Base-by-base conservation (phyloP, 2,113 vertebrate genomes). In the Neofelis nebulosa region DNA sequence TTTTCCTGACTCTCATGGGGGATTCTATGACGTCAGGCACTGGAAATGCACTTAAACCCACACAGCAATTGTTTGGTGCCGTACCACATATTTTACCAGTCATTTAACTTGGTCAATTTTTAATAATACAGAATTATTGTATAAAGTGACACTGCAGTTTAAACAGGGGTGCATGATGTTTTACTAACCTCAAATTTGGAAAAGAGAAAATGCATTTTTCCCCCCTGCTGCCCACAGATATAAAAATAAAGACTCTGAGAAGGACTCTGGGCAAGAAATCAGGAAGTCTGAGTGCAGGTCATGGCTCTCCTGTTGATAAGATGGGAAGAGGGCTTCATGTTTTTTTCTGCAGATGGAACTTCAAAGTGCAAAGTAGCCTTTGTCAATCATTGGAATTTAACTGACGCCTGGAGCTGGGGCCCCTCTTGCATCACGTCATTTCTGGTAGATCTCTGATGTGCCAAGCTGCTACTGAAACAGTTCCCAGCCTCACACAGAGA, bases 121-220 rank as follows among this genome's bases (percentile, higher is more conserved):
- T 97, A 98, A 97, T 96, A 95, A 94, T 45, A 88, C 84, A 97
- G 95, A 89, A 96, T 84, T 38, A 96, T 95, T 87, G 27, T 61
- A 85, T 91, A 95, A 97, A 91, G 93, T 73, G 83, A 82, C 61
- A 50, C 31, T 90, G 74, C 90, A 94, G 81, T 97, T 97, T 97
- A 94, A 97, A 91, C 14, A 68, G 95, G 71, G 86, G 7, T 85
- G 85, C 76, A 36, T 65, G 82, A 93, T 97, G 97, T 92, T 92
- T 97, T 96, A 66, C 41, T 88, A 97, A 89, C 76, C 65, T 96
- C 91, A 89, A 68, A 94, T 96, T 14, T 95, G 84, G 76, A 91
- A 91, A 97, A 90, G 45, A 91, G 36, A 93, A 95, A 88, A 38
- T 79, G 3, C 69, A 23, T 65, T 69, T 29, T 8, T 0, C 13